phyloP scores from a whole-genome alignment of 2,888 invertebrate species.

The Spilosoma lubricipeda region DNA sequence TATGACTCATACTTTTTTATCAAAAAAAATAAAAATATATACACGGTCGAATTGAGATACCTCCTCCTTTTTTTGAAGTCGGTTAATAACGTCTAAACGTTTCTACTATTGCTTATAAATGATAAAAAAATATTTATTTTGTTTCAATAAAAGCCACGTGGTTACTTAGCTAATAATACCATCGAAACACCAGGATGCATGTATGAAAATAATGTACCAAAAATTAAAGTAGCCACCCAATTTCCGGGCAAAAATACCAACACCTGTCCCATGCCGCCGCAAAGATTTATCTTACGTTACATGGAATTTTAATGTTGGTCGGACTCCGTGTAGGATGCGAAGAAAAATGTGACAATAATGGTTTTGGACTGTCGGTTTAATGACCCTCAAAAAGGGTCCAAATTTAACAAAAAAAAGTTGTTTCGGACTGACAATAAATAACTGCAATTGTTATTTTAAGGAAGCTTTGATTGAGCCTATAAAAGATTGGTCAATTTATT shows the following conservation, averaged over 20 bases:
- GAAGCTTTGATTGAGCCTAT: not conserved
- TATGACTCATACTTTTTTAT: not conserved
- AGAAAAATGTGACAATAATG: constrained; percentile 47
- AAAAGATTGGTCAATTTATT: not conserved
- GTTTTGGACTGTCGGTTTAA: constrained; percentile 27
- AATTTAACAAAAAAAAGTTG: not conserved
- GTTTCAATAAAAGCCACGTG: not conserved
- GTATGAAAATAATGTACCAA: constrained; percentile 70
- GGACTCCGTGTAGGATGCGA: constrained; percentile 29
- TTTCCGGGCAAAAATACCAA: constrained; percentile 74
- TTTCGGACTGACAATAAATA: not conserved
- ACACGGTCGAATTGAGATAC: too few relatives aligned
- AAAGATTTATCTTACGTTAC: constrained; percentile 75
- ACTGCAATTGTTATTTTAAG: not conserved
- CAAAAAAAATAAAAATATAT: too few relatives aligned
- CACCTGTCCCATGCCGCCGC: constrained; percentile 65
- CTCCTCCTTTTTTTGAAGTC: too few relatives aligned
- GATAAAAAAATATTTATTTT: too few relatives aligned
- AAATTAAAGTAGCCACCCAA: constrained; percentile 75
- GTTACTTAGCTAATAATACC: constrained; percentile 17
- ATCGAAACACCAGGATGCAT: constrained; percentile 54
- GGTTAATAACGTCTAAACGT: too few relatives aligned
- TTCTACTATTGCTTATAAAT: too few relatives aligned
- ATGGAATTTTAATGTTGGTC: constrained; percentile 73
- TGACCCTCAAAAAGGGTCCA: constrained; percentile 23